Evolutionary conservation across 2,797 vertebrate species (phyloP).

Genomic region (Melanotaenia pygmaea): DNA sequence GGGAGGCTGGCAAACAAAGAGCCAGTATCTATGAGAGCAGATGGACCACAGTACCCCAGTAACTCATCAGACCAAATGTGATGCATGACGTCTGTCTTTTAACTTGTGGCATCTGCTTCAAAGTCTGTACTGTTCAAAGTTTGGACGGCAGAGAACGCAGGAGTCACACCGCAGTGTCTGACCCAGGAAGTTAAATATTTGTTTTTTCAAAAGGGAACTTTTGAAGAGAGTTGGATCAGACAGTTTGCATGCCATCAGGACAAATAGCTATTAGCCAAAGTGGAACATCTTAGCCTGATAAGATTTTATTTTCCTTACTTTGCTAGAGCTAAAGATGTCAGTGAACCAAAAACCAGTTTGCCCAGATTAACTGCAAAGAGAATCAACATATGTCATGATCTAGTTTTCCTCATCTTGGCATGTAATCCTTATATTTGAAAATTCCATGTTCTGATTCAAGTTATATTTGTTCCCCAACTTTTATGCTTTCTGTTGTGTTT

Average conservation of each 20-base stretch:
- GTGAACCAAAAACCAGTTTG: neutral
- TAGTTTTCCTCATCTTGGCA: too few species aligned
- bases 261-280: conserved; percentile 31
- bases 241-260: conserved; percentile 34
- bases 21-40: conserved; percentile 67
- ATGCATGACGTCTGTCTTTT: conserved; percentile 68
- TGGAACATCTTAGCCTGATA: conserved; percentile 8
- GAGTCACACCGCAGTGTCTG: conserved; percentile 37
- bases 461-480: too few species aligned
- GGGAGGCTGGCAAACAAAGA: conserved; percentile 59
- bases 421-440: too few species aligned
- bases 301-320: neutral
- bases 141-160: conserved; percentile 41
- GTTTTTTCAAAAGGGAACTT: conserved; percentile 54
- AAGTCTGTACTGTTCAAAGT: conserved; percentile 52
- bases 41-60: conserved; percentile 61
- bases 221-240: conserved; percentile 25
- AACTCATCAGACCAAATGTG: conserved; percentile 64
- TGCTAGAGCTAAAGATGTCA: neutral
- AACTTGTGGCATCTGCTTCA: conserved; percentile 72
- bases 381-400: neutral
- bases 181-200: conserved; percentile 55
- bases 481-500: too few species aligned
- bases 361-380: neutral
- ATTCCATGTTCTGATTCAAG: too few species aligned